Percentiles rank a stretch among this genome's conserved stretches.
Conservation (phyloP, 2,888 invertebrate species). For the Hydraecia micacea region DNA sequence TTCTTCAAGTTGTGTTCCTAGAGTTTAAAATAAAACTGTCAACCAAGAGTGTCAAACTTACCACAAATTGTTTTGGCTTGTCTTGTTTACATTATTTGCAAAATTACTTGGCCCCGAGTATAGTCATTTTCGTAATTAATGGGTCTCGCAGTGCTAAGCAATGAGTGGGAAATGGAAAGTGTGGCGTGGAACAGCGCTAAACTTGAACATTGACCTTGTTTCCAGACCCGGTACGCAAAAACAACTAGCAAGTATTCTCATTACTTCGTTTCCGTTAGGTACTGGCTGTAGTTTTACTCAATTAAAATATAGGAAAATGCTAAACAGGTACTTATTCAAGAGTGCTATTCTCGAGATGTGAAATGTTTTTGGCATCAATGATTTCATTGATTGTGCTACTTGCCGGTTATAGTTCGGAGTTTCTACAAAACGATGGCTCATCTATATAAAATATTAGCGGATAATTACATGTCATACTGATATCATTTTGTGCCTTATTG, state of each 20-base stretch:
- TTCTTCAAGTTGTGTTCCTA: neutral
- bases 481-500: constrained; percentile 35
- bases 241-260: constrained; percentile 60
- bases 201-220: constrained; percentile 80
- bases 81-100: constrained; percentile 41
- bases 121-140: constrained; percentile 66
- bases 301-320: constrained; percentile 39
- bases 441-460: neutral
- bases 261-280: constrained; percentile 63
- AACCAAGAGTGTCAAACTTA: constrained; percentile 15
- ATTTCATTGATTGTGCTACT: neutral
- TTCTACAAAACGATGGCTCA: constrained; percentile 4
- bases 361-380: constrained; percentile 18
- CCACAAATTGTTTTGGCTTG: constrained; percentile 20
- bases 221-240: constrained; percentile 62
- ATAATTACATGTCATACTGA: constrained; percentile 2
- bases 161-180: constrained; percentile 75
- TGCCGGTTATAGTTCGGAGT: neutral
- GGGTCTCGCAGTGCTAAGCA: constrained; percentile 68
- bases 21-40: constrained; percentile 19
- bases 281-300: constrained; percentile 42
- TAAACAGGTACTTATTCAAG: constrained; percentile 7
- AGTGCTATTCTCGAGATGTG: constrained; percentile 13
- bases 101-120: constrained; percentile 28
- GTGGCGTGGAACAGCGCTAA: constrained; percentile 76